Evolutionary conservation across 2,888 invertebrate species (phyloP), one percentile per base, ranked within the genome.

Genomic region (Thera britannica): DNA sequence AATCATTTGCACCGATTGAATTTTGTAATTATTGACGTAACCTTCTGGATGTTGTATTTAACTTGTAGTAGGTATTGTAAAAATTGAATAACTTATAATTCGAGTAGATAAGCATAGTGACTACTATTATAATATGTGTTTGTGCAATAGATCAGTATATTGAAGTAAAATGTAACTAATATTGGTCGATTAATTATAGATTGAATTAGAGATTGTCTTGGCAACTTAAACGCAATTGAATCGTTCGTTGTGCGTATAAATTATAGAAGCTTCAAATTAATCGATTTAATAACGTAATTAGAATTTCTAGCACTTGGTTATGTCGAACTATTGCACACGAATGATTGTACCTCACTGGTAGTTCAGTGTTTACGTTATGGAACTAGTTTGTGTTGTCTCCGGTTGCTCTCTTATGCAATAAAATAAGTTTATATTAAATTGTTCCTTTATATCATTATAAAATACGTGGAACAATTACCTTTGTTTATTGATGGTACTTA

Each of bases 21-120:
- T 90, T 91, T 92, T 93, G 92, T 93, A 92, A 92, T 90, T 90
- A 92, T 87, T 86, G 87, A 90, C 86, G 84, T 92, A 88, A 88
- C 84, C 82, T 90, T 93, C 92, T 92, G 90, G 84, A 92, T 93
- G 93, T 93, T 87, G 92, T 92, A 90, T 91, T 90, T 90, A 90
- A 90, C 86, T 89, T 85, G 87, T 90, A 89, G 90, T 86, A 81
- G 84, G 83, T 90, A 90, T 88, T 93, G 92, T 92, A 92, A 88
- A 92, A 88, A 89, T 83, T 83, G 86, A 86, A 86, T 87, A 86
- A 91, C 83, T 86, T 87, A 87, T 87, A 87, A 89, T 88, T 90
- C 79, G 84, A 87, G 89, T 92, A 90, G 91, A 81, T 87, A 86
- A 90, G 84, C 80, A 85, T 91, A 91, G 90, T 79, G 83, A 83